These are phyloP conservation scores for Xylophagus ater DNA, from an alignment of 2,888 invertebrate genomes.

Conservation along the genomic window DNA sequence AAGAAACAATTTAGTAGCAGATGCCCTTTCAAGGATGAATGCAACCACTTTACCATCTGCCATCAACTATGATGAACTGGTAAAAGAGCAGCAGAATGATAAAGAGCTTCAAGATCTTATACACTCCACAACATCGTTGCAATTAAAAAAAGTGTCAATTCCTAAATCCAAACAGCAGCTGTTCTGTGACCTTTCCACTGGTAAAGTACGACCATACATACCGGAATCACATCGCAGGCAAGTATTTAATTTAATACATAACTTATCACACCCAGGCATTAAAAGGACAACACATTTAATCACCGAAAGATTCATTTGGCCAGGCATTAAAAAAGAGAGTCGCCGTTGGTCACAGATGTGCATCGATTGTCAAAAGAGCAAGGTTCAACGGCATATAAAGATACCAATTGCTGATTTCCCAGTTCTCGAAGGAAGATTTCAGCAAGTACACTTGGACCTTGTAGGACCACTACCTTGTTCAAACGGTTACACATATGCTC, in stretches of 20 bases:
- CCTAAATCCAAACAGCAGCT: background rate
- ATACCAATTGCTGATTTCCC: constrained; percentile 11
- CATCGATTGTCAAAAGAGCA: constrained; percentile 20
- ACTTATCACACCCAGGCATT: constrained; percentile 11
- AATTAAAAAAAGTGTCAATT: background rate
- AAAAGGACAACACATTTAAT: constrained; percentile 7
- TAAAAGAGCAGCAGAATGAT: background rate
- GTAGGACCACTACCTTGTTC: constrained; percentile 12
- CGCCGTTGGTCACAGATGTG: constrained; percentile 12
- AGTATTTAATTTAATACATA: constrained; percentile 8
- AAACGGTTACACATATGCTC: background rate
- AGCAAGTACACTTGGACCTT: background rate
- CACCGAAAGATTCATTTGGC: constrained; percentile 20
- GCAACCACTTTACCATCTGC: background rate
- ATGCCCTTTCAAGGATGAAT: too few species aligned
- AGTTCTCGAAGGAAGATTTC: constrained; percentile 9
- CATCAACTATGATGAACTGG: too few species aligned
- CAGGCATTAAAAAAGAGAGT: constrained; percentile 16
- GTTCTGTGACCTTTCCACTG: constrained; percentile 10
- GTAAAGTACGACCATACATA: constrained; percentile 10
- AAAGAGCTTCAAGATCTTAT: constrained; percentile 1
- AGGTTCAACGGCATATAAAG: constrained; percentile 19
- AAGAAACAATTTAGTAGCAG: too few species aligned
- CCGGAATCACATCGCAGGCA: constrained; percentile 4
- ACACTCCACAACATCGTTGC: too few species aligned